Percentiles rank a stretch among this genome's conserved stretches.
Conservation (phyloP, 2,797 vertebrate genomes). For the Coccyzus lansbergi region DNA sequence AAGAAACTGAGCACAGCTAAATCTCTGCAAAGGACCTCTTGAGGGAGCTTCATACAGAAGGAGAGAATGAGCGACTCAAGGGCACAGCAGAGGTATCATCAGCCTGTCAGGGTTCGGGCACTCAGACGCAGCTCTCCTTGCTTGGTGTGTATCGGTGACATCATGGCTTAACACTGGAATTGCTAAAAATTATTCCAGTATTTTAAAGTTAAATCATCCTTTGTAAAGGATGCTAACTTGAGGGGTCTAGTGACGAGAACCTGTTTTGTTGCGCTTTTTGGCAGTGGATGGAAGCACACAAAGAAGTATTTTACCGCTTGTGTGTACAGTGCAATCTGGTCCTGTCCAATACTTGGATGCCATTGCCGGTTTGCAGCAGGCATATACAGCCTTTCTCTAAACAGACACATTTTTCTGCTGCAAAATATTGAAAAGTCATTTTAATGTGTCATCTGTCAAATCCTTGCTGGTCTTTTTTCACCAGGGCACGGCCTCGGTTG, state of each 20-base stretch:
- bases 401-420: background rate
- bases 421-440: conserved; percentile 1
- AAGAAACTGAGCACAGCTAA: background rate
- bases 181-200: conserved; percentile 31
- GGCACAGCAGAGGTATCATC: conserved; percentile 1
- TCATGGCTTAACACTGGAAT: conserved; percentile 17
- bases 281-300: background rate
- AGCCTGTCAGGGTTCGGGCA: background rate
- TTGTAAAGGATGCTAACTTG: background rate
- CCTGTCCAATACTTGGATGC: background rate
- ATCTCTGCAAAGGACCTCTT: conserved; percentile 23
- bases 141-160: conserved; percentile 14
- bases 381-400: background rate
- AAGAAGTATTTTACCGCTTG: background rate
- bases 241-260: background rate
- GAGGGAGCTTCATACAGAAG: background rate
- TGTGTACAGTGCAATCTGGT: background rate
- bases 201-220: background rate
- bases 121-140: conserved; percentile 37
- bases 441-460: background rate
- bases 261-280: background rate
- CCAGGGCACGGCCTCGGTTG: background rate
- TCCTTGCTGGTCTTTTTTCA: background rate
- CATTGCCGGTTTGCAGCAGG: background rate
- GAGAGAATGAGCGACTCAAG: background rate